Conservation (phyloP, 2,113 vertebrate genomes). For the Heteronetta atricapilla region DNA sequence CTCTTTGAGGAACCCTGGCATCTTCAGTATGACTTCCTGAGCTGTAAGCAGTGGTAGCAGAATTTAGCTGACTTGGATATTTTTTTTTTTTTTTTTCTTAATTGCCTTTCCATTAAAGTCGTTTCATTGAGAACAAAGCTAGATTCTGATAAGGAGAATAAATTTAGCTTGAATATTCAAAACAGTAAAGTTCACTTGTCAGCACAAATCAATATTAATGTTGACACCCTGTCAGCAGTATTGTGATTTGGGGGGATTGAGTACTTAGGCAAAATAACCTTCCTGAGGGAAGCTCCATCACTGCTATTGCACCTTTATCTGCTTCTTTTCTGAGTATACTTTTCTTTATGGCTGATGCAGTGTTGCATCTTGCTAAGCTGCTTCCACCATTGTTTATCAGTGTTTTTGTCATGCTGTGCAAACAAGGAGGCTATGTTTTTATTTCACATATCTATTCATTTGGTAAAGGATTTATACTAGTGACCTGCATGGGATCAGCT, state of each 20-base stretch:
- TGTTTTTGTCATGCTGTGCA: background rate
- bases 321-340: background rate
- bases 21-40: background rate
- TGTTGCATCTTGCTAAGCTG: background rate
- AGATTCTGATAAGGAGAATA: background rate
- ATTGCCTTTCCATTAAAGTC: background rate
- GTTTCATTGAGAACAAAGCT: background rate
- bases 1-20: background rate
- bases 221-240: background rate
- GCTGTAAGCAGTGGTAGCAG: background rate
- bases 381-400: background rate
- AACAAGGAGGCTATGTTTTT: background rate
- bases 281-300: background rate
- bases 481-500: background rate
- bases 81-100: background rate
- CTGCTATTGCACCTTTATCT: background rate
- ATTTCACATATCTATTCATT: background rate
- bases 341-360: background rate
- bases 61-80: background rate
- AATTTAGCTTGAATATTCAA: background rate
- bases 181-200: background rate
- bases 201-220: background rate
- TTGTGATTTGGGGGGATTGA: background rate
- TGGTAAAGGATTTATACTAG: background rate
- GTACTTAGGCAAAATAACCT: background rate